Conservation (phyloP, 2,113 vertebrate genomes). For the Cebidichthys violaceus region DNA sequence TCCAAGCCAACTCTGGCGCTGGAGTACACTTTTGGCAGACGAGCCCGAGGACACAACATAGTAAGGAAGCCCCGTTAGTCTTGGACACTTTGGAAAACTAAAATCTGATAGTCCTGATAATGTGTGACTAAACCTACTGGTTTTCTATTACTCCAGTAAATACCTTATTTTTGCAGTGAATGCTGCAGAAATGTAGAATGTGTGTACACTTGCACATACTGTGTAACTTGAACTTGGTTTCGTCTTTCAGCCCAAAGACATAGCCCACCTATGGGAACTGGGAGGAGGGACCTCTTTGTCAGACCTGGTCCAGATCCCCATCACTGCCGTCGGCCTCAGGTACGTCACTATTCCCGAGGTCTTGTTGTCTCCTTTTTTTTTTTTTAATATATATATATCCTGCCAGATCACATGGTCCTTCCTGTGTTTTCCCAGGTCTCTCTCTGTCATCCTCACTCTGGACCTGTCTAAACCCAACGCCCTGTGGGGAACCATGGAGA, state of each 20-base stretch:
- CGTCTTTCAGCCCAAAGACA: conserved; percentile 90
- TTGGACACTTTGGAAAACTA: not conserved
- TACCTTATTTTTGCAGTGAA: not conserved
- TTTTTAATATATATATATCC: not conserved
- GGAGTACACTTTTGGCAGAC: conserved; percentile 95
- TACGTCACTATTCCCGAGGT: conserved; percentile 60
- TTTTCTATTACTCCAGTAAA: not conserved
- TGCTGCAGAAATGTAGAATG: not conserved
- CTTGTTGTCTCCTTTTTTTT: not conserved
- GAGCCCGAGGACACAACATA: conserved; percentile 89
- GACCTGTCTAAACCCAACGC: conserved; percentile 92
- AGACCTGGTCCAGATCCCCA: conserved; percentile 91
- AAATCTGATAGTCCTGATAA: not conserved
- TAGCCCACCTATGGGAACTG: conserved; percentile 96
- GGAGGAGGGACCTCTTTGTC: conserved; percentile 93
- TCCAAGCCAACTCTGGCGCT: conserved; percentile 94
- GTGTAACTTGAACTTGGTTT: not conserved
- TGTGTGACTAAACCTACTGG: not conserved
- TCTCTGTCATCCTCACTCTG: conserved; percentile 91
- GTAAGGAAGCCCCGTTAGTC: conserved; percentile 75
- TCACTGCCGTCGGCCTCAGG: conserved; percentile 87
- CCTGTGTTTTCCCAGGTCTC: conserved; percentile 79
- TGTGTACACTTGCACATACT: not conserved
- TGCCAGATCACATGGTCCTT: not conserved
- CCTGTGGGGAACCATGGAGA: conserved; percentile 93